phyloP scores from a whole-genome alignment of 2,888 invertebrate species.

The Drosophila neutralis region DNA sequence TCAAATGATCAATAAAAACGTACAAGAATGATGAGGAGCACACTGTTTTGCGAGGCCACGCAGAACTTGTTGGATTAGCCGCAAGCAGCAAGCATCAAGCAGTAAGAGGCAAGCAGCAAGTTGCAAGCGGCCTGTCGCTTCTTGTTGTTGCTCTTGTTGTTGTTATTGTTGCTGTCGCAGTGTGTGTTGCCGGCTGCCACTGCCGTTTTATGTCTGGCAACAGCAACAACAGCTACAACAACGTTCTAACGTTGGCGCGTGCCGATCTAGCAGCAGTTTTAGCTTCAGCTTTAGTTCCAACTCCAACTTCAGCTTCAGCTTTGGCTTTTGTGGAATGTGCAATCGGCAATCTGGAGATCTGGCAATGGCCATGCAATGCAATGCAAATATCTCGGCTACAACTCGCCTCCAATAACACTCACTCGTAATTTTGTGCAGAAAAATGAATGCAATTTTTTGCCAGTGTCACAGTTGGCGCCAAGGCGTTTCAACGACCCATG shows the following conservation, averaged over 20 bases:
- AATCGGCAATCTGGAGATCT: conserved; percentile 66
- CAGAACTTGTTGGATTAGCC: conserved; percentile 77
- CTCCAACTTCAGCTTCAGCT: conserved; percentile 14
- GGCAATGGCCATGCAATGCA: conserved; percentile 32
- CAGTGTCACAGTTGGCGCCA: conserved; percentile 82
- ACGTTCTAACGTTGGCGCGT: conserved; percentile 74
- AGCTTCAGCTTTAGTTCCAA: conserved; percentile 6
- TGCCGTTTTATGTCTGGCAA: conserved; percentile 22
- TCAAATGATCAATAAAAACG: conserved; percentile 79
- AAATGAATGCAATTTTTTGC: conserved; percentile 77
- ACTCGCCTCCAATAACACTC: conserved; percentile 47
- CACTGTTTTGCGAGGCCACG: conserved; percentile 46
- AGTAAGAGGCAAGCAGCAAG: conserved; percentile 68
- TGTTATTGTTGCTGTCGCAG: neutral
- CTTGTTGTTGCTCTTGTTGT: conserved; percentile 26
- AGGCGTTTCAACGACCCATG: conserved; percentile 72
- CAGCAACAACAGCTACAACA: conserved; percentile 32
- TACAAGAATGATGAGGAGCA: conserved; percentile 58
- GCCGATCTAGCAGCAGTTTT: conserved; percentile 48
- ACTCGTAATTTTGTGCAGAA: conserved; percentile 70
- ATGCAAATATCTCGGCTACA: conserved; percentile 27
- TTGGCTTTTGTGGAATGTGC: conserved; percentile 63
- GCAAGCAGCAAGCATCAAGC: conserved; percentile 64
- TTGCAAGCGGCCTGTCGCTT: conserved; percentile 31
- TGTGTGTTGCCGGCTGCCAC: conserved; percentile 15